Percentiles rank a stretch among this genome's conserved stretches.
phyloP scores from a whole-genome alignment of 2,888 invertebrate species.

The Papilio gigon region DNA sequence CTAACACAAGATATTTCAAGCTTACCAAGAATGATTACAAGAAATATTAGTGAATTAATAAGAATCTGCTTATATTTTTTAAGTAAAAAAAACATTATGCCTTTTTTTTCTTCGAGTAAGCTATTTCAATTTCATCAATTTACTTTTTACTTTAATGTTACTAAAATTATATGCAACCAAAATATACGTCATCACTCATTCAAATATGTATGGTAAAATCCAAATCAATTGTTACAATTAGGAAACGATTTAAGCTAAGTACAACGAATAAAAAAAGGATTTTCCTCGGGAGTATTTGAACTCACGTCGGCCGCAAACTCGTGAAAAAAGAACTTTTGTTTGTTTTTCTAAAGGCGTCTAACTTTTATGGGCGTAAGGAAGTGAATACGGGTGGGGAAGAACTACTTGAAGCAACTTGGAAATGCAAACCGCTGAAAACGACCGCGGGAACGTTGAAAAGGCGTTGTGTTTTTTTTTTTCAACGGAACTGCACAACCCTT shows the following conservation, averaged over 20 bases:
- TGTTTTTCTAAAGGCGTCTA: slow-evolving; percentile 23
- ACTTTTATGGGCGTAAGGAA: slow-evolving; percentile 18
- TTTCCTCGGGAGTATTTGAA: not conserved
- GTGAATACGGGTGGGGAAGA: slow-evolving; percentile 5
- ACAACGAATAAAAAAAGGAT: not conserved
- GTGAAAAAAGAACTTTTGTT: slow-evolving; percentile 22
- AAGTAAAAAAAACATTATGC: no score
- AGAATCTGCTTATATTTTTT: no score
- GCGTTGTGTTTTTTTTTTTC: not conserved
- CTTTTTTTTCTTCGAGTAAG: no score
- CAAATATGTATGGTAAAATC: not conserved
- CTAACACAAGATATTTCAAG: no score
- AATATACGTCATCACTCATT: no score
- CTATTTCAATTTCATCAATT: no score
- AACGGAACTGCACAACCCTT: slow-evolving; percentile 33
- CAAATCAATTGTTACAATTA: not conserved
- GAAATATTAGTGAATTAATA: no score
- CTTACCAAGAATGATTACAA: no score
- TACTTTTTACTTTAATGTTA: no score
- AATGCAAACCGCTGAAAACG: slow-evolving; percentile 29
- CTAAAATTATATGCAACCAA: no score
- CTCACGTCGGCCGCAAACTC: slow-evolving; percentile 8
- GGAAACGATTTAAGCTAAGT: no score
- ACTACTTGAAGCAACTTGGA: slow-evolving; percentile 26
- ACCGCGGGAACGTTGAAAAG: slow-evolving; percentile 22